These are phyloP conservation scores for Strix aluco DNA, from an alignment of 2,113 vertebrate species.

Conservation along the genomic window DNA sequence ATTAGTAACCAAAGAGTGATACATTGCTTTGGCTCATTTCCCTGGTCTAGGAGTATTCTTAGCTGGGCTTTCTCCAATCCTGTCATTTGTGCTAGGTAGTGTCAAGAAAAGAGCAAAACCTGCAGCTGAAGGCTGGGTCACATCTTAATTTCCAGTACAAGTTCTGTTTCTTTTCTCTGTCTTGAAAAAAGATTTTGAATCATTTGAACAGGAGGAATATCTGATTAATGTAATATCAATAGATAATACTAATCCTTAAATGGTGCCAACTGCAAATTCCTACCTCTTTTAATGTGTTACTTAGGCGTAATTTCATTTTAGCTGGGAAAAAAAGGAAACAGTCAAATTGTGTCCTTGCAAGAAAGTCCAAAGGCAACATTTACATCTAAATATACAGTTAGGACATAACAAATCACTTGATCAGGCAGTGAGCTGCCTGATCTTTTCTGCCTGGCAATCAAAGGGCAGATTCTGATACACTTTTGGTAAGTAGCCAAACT, in stretches of 20 bases:
- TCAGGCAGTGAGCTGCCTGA: neutral
- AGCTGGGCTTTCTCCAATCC: neutral
- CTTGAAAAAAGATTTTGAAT: neutral
- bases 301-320: conserved; percentile 28
- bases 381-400: conserved; percentile 33
- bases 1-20: neutral
- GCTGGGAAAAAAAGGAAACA: neutral
- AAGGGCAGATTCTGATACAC: conserved; percentile 21
- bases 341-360: neutral
- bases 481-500: neutral
- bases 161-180: neutral
- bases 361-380: conserved; percentile 22
- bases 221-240: neutral
- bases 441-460: conserved; percentile 13
- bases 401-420: conserved; percentile 15
- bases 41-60: neutral
- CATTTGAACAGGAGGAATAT: neutral
- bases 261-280: conserved; percentile 7
- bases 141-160: neutral
- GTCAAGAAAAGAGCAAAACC: neutral
- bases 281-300: conserved; percentile 11
- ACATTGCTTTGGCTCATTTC: neutral
- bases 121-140: neutral
- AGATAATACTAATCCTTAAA: neutral
- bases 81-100: neutral